Base-by-base conservation (phyloP, 2,797 vertebrate species). In the Moxostoma hubbsi region DNA sequence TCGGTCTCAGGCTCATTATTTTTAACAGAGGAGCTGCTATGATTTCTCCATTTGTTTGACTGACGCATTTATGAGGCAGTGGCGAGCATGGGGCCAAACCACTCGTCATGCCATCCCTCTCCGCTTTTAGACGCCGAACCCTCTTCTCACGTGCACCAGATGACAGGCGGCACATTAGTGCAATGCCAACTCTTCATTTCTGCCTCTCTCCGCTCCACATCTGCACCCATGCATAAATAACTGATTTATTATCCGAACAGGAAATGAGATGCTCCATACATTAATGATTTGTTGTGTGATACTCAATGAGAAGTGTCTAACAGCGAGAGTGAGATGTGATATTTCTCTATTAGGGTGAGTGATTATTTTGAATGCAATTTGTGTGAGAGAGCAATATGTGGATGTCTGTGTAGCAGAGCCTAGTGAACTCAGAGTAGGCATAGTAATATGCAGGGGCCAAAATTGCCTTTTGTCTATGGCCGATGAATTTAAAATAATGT, bases 11-110 rank as follows among this genome's bases (percentile, higher is more conserved):
- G 11, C 51, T 75, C 66, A 51, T 71, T 83, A 84, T 86, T 84
- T 84, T 84, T 82, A 86, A 62, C 71, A 2, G 11, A 67, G 65
- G 57, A 51, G 58, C 79, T 76, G 65, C 80, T 65, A 53, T 80
- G 65, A 67, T 74, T 82, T 85, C 49, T 51, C 46, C 61, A 61
- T 68, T 84, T 36, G 36, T 36, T 36, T 66, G 68, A 81, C 69
- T 62, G 12, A 43, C 61, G 82, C 76, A 65, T 86, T 83, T 78
- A 82, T 72, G 16, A 81, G 81, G 75, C 71, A 47, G 50, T 75
- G 57, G 43, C 24, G 54, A 68, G 78, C 75, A 51, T 12, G 0
- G 57, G 45, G 81, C 81, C 84, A 81, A 45, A n/a, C 18, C 18
- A 49, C 53, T 85, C 61, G 9, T 79, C 64, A 9, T 47, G 15